Base-by-base conservation (phyloP, 2,888 invertebrate species). In the Caenorhabditis uteleia region DNA sequence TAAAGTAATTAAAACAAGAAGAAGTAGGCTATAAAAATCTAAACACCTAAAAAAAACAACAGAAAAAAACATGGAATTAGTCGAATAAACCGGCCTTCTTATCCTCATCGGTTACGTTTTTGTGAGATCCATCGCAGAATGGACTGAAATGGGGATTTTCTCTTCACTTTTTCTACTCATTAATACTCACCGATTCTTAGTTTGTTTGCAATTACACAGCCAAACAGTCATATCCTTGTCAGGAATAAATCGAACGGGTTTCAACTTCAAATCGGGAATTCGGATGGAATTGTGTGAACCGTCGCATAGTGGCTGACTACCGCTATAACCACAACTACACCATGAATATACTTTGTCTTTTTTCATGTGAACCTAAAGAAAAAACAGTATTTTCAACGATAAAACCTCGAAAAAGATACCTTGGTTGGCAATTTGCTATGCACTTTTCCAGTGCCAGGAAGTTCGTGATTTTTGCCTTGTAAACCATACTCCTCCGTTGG, bases 121-220 rank as follows among this genome's bases (percentile, higher is more conserved):
- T 90, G 84, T 98, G 97, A 5, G 93, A 90, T 7, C 97, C 97
- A 86, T 98, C 98, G 86, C 97, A 98, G 84, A 95, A 97, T 1
- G 98, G 98, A 70, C 93, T 73, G 59, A 39, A 71, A 68, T 45
- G 21, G 21, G 42, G 23, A 26, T 42, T 42, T 36, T 25, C 16
- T 53, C 16, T 49, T 38, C 10, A n/a, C 18, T 40, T 49, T 38
- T 40, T 18, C 40, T 33, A 48, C 18, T 40, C 18, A 18, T 31
- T 18, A 38, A 46, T 29, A 20, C 42, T 43, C 25, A 69, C 72
- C 68, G 45, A 42, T 74, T 74, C 27, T 62, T 69, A n/a, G 72
- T 93, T 83, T 95, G 95, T 85, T 98, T 98, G 84, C 98, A 98
- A 84, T 95, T 94, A 84, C 98, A 98, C 10, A 98, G 86, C 92